phyloP scores from a whole-genome alignment of 2,888 invertebrate species.

The Ischnura elegans region DNA sequence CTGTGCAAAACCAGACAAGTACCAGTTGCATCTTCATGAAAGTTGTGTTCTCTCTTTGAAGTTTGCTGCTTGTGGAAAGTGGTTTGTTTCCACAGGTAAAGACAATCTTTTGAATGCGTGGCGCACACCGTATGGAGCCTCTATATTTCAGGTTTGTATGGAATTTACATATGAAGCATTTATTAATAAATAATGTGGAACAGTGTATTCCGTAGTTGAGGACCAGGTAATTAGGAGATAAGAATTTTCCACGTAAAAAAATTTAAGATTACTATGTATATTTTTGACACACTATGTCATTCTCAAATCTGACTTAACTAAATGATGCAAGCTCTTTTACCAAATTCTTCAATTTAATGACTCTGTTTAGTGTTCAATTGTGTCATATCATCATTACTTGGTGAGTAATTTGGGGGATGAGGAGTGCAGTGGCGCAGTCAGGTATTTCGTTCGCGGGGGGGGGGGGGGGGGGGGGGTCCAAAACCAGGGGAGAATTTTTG shows the following conservation, averaged over 20 bases:
- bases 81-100: constrained; percentile 99
- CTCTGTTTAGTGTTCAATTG: no score
- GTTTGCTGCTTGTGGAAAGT: constrained; percentile 97
- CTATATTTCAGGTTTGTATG: constrained; percentile 94
- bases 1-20: constrained; percentile 94
- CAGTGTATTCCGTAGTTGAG: background rate
- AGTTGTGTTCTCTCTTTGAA: constrained; percentile 97
- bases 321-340: no score
- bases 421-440: no score
- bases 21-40: constrained; percentile 97
- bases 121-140: constrained; percentile 98
- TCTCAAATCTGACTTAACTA: no score
- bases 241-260: background rate
- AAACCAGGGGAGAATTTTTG: no score
- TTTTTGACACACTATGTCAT: no score
- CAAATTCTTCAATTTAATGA: no score
- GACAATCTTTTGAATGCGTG: constrained; percentile 98
- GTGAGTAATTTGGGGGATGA: no score
- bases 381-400: no score
- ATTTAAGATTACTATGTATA: no score
- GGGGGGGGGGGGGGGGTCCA: no score
- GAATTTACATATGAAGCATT: constrained; percentile 38
- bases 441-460: no score
- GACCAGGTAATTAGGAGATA: background rate
- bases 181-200: background rate